Conservation (phyloP, 2,888 invertebrate genomes). For the Cactoblastis cactorum region DNA sequence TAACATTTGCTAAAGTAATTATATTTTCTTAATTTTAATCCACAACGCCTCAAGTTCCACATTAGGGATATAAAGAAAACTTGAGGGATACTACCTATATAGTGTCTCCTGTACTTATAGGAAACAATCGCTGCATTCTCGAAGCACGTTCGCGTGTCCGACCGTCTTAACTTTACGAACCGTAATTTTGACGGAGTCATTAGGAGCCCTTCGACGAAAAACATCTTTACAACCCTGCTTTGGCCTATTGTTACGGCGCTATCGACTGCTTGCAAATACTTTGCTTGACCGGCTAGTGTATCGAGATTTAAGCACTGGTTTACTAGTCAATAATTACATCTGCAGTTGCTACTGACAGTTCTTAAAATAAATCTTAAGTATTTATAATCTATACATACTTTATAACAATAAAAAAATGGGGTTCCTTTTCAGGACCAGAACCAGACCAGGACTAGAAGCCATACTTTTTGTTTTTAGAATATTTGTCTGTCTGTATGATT, state of each 20-base stretch:
- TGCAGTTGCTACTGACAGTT: neutral
- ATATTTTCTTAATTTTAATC: too few species aligned
- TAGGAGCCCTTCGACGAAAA: constrained; percentile 8
- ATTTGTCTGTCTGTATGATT: too few species aligned
- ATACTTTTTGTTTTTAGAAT: too few species aligned
- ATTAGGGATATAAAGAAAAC: too few species aligned
- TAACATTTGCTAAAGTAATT: too few species aligned
- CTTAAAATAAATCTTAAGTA: too few species aligned
- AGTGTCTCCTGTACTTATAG: too few species aligned
- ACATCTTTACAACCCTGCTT: constrained; percentile 10
- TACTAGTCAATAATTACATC: neutral
- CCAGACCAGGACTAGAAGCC: too few species aligned
- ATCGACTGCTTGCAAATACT: neutral
- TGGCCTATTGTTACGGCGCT: constrained; percentile 8
- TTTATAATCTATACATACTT: too few species aligned
- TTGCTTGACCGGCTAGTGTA: neutral
- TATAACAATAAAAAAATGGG: too few species aligned
- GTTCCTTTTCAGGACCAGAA: too few species aligned
- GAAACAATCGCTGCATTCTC: neutral
- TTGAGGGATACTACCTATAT: neutral
- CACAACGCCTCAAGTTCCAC: too few species aligned
- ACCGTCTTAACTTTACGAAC: constrained; percentile 5
- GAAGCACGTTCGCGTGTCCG: constrained; percentile 3
- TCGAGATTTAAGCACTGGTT: neutral
- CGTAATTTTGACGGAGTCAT: constrained; percentile 10